Evolutionary conservation across 2,888 invertebrate genomes (phyloP).

Genomic region (Prenolepis imparis): DNA sequence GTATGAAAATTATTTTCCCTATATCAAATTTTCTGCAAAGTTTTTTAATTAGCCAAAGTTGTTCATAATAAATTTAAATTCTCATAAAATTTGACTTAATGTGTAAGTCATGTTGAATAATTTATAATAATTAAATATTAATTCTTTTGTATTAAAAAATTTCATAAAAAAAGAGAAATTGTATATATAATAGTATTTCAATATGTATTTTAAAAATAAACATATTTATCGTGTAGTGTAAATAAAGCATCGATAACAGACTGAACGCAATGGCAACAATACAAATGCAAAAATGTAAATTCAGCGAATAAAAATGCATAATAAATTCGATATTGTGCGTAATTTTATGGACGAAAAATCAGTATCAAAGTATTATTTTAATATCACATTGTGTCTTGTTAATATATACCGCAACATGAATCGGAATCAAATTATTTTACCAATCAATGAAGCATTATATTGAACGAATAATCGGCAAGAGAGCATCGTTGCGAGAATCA

Average conservation of each 20-base stretch:
- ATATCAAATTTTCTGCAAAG: not conserved
- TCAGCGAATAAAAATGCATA: slow-evolving; percentile 23
- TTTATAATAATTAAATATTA: not conserved
- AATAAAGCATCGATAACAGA: slow-evolving; percentile 1
- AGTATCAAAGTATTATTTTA: slow-evolving; percentile 32
- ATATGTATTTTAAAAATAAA: slow-evolving; percentile 20
- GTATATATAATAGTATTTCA: not conserved
- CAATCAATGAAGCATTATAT: slow-evolving; percentile 18
- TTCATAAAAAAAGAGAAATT: slow-evolving; percentile 10
- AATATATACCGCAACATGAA: slow-evolving; percentile 14
- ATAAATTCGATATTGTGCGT: not conserved
- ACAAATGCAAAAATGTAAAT: not conserved
- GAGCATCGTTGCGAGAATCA: slow-evolving; percentile 40
- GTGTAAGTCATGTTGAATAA: not conserved
- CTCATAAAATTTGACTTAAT: not conserved
- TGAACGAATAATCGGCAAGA: slow-evolving; percentile 13
- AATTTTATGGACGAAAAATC: slow-evolving; percentile 31
- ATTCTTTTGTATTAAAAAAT: not conserved
- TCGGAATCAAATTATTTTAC: slow-evolving; percentile 28
- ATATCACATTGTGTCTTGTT: slow-evolving; percentile 22
- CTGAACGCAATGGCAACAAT: not conserved
- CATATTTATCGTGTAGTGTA: not conserved
- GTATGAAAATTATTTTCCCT: not conserved
- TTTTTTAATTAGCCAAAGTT: not conserved
- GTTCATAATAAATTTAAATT: not conserved